Evolutionary conservation across 2,888 invertebrate species (phyloP).

Genomic region (Sphaerophoria rueppellii): DNA sequence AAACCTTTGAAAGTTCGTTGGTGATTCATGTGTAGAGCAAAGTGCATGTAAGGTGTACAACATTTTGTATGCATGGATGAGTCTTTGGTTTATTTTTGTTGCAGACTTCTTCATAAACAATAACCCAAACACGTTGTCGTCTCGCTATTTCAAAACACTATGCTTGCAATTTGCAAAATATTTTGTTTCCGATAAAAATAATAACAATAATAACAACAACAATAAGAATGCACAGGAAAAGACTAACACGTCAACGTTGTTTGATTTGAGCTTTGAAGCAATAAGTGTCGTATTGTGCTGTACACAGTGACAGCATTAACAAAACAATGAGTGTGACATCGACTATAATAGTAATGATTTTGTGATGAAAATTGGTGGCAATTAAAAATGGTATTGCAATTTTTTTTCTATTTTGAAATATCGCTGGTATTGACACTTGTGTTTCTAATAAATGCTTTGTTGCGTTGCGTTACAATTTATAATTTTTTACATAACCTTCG

Average conservation of each 20-base stretch:
- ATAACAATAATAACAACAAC: slow-evolving; percentile 3
- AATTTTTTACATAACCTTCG: no score
- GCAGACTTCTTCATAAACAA: slow-evolving; percentile 5
- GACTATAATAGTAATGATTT: background rate
- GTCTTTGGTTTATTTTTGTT: slow-evolving; percentile 14
- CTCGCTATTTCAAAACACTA: background rate
- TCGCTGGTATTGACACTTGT: no score
- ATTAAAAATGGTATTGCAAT: slow-evolving; percentile 1
- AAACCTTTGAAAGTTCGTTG: slow-evolving; percentile 15
- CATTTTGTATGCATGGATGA: slow-evolving; percentile 36
- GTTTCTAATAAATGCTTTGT: no score
- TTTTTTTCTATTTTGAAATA: background rate
- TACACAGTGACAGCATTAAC: background rate
- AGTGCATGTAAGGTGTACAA: slow-evolving; percentile 29
- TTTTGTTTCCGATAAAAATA: slow-evolving; percentile 33
- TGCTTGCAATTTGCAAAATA: slow-evolving; percentile 13
- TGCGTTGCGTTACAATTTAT: no score
- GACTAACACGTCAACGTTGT: slow-evolving; percentile 10
- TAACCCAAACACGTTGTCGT: background rate
- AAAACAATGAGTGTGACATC: slow-evolving; percentile 14
- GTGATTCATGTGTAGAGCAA: background rate
- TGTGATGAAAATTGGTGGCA: slow-evolving; percentile 21
- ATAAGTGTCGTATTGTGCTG: slow-evolving; percentile 7
- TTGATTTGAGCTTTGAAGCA: slow-evolving; percentile 16
- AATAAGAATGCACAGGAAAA: slow-evolving; percentile 29